Base-by-base conservation (phyloP, 2,888 invertebrate genomes). In the Orgyia antiqua region DNA sequence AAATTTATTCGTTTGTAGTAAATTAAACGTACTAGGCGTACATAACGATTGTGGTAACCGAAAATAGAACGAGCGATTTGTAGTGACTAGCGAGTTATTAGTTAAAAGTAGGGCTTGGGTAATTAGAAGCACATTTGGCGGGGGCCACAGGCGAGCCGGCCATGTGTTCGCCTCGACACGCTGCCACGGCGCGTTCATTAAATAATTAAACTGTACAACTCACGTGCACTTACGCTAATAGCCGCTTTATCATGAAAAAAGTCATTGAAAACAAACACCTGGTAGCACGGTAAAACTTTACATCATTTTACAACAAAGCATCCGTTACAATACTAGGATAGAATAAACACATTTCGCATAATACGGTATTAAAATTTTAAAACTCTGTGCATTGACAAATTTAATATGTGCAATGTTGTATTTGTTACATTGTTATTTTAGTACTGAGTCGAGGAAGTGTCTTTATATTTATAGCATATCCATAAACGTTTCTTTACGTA, bases 51-150 rank as follows among this genome's bases (percentile, higher is more conserved):
- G 48, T 52, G 42, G 55, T 47, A 57, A 61, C 57, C 59, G 56
- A 63, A 68, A 70, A 71, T 65, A 68, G 65, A 63, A 45, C 52
- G 42, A 55, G 50, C 66, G 64, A 74, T 75, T 72, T 69, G 67
- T 69, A 67, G 45, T 58, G 42, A 61, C 65, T 49, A 57, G 56
- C 53, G 47, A 57, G 68, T 62, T 72, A 73, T 73, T 73, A 76
- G 70, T 68, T 67, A 55, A 61, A 70, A 67, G 67, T 69, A 59
- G 73, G 68, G 48, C 58, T 62, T 10, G 45, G 57, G 70, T 73
- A 77, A 79, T 82, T 80, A 78, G 72, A 62, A 66, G 61, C 68
- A 67, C 68, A 68, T 76, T 75, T 62, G 61, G 57, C 45, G 45
- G 48, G 46, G 52, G 55, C 51, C 60, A 57, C 53, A 38, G 46